Percentiles rank a stretch among this genome's conserved stretches.
phyloP scores from a whole-genome alignment of 2,888 invertebrate species.

The Theristus sp. region DNA sequence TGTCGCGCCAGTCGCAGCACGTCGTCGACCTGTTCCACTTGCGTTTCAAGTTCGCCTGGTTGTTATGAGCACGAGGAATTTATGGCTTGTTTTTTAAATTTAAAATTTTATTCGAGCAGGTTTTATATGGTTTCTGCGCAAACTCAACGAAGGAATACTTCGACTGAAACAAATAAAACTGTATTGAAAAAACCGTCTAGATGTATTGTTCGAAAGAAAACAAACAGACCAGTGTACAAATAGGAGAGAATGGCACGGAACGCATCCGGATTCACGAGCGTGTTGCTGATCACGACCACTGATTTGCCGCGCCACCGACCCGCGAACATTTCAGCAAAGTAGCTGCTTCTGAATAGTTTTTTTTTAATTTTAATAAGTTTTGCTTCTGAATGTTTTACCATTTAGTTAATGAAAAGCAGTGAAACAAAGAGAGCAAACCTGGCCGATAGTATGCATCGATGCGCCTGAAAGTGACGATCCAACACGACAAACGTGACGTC shows the following conservation, averaged over 20 bases:
- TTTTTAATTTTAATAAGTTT: no score
- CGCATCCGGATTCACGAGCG: conserved; percentile 25
- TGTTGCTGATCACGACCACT: conserved; percentile 27
- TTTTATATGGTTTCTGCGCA: no score
- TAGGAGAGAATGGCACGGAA: conserved; percentile 33
- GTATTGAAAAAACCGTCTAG: no score
- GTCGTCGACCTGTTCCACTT: conserved; percentile 29
- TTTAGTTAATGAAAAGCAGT: no score
- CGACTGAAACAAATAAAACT: no score
- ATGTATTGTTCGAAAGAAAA: no score
- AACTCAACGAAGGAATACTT: no score
- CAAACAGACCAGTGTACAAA: conserved; percentile 36
- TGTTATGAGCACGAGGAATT: neutral
- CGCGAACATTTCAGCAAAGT: conserved; percentile 33
- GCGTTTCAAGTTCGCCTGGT: conserved; percentile 20
- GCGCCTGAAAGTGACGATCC: conserved; percentile 30
- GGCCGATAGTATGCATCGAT: conserved; percentile 34
- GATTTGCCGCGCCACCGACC: conserved; percentile 30
- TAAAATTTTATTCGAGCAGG: no score
- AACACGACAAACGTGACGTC: conserved; percentile 35
- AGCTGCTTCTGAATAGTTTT: conserved; percentile 19
- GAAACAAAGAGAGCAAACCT: no score
- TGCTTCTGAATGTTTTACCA: no score
- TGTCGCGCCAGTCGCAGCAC: conserved; percentile 32
- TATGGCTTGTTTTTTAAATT: no score